Conservation (phyloP, 2,888 invertebrate genomes). For the Rhagonycha fulva region DNA sequence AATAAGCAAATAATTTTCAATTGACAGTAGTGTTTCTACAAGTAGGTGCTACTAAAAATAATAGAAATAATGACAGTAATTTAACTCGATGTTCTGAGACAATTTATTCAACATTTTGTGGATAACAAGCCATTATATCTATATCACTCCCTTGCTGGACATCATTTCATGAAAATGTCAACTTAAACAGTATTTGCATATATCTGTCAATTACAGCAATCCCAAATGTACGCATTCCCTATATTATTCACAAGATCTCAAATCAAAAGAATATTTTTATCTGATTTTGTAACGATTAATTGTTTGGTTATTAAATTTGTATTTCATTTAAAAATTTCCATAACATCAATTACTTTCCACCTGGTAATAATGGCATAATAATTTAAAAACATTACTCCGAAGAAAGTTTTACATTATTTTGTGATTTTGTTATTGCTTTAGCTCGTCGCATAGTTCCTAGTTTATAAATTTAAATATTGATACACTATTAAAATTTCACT, state of each 20-base stretch:
- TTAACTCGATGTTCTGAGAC: neutral
- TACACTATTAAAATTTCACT: no score
- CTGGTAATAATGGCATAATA: neutral
- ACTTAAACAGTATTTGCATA: slow-evolving; percentile 3
- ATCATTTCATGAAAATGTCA: neutral
- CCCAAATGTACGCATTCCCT: neutral
- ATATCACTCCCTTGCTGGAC: neutral
- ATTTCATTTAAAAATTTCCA: neutral
- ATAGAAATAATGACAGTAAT: neutral
- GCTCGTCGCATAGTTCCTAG: no score
- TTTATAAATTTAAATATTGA: no score
- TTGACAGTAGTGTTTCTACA: neutral
- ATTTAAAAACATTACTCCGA: neutral
- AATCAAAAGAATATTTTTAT: neutral
- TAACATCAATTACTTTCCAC: neutral
- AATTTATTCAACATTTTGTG: neutral
- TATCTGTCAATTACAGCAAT: slow-evolving; percentile 1
- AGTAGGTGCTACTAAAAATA: neutral
- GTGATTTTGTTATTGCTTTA: no score
- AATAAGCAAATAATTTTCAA: neutral
- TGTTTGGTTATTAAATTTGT: neutral
- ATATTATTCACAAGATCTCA: neutral
- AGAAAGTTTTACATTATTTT: no score
- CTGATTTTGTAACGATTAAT: neutral
- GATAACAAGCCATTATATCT: neutral